phyloP scores from a whole-genome alignment of 37 sponge, comb jelly and placozoan genomes.

The Ianthella basta region DNA sequence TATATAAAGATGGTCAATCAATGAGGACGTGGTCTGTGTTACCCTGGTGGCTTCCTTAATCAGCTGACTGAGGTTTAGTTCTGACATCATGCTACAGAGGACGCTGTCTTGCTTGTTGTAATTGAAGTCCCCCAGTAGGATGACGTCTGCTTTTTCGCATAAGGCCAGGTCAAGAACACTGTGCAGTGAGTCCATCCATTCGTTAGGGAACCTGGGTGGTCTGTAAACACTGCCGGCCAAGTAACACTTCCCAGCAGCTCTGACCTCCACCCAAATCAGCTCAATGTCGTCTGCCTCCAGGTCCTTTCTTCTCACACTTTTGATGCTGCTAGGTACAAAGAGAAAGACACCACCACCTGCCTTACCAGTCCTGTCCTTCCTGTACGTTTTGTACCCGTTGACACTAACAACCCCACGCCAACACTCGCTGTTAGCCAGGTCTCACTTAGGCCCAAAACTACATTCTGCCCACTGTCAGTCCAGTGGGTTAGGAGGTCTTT shows the following conservation, averaged over 20 bases:
- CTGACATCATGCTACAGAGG: neutral
- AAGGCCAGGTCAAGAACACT: neutral
- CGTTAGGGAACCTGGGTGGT: neutral
- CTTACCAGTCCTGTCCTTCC: neutral
- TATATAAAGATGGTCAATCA: neutral
- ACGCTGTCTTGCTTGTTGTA: neutral
- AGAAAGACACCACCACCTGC: conserved; percentile 10
- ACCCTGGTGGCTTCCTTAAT: neutral
- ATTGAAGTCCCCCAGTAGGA: neutral
- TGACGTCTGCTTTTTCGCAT: too few species aligned
- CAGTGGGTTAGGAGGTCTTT: neutral
- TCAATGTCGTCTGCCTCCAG: too few species aligned
- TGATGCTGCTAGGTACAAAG: too few species aligned
- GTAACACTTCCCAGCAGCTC: neutral
- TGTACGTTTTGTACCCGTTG: neutral
- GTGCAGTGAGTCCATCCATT: neutral
- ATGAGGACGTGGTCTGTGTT: neutral
- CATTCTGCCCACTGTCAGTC: neutral
- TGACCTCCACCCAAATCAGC: too few species aligned
- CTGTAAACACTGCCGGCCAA: neutral
- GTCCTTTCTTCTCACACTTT: too few species aligned
- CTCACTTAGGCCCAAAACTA: neutral
- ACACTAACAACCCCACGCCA: neutral
- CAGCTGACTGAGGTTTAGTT: neutral
- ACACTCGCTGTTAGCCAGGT: neutral